Base-by-base conservation (phyloP, 1,140 invertebrate species). In the Drosophila sp. region DNA sequence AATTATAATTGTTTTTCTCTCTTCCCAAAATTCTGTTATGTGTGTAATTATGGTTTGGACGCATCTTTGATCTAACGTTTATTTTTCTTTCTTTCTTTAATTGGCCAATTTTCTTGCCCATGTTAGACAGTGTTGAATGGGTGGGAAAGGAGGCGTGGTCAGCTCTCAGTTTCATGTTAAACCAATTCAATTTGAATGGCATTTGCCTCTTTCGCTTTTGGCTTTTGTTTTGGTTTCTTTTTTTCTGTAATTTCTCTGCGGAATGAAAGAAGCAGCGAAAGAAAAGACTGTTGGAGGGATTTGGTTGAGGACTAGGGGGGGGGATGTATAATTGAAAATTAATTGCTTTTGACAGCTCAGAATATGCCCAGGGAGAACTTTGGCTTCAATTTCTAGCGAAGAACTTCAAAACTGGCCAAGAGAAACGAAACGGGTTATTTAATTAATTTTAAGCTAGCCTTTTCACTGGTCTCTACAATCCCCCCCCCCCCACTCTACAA, bases 341-440 rank as follows among this genome's bases (percentile, higher is more conserved):
- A 87, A 87, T 89, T 87, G 84, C 84, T 75, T 83, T 78, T 72
- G 84, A 89, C 84, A 89, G 80, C 84, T 65, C 10, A 38, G 83
- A 83, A 79, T 80, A 87, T 79, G 72, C 33, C 23, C 61, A 66
- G 47, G 55, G 41, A 55, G 64, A 54, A 69, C 55, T 63, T 50
- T 41, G 30, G n/a, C 41, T 56, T 54, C 35, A 61, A 17, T 32
- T 30, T 56, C 38, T 17, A 33, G 30, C 23, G 40, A 54, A 38
- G 35, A 38, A 27, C 50, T 41, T 38, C 30, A 56, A 17, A 17
- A 35, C 29, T 60, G 41, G 40, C 40, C 27, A 47, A 55, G 41
- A 54, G 30, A 17, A 17, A 17, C 17, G 35, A 65, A 80, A 87
- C 83, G 84, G 78, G 80, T 87, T 87, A 83, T 87, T 87, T 87